A percentile compares a stretch with the other conserved stretches of the same genome.
Evolutionary conservation across 2,888 invertebrate genomes (phyloP).

Genomic region (Antitype chi): DNA sequence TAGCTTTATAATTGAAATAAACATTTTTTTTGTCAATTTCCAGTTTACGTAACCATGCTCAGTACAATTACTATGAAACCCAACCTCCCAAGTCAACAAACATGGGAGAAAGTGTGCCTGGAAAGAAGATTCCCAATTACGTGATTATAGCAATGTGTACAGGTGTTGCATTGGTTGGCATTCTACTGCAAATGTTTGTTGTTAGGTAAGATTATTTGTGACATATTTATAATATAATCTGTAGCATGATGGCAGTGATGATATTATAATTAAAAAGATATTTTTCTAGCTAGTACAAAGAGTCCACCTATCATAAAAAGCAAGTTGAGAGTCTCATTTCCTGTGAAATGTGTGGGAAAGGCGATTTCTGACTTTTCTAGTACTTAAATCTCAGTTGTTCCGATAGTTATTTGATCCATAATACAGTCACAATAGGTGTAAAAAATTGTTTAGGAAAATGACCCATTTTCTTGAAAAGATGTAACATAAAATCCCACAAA

Average conservation of each 20-base stretch:
- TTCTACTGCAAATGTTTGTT: conserved; percentile 90
- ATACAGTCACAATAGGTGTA: not conserved
- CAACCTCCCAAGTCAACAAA: conserved; percentile 50
- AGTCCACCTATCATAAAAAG: not conserved
- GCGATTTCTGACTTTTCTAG: not conserved
- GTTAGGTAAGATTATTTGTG: conserved; percentile 88
- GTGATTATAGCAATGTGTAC: conserved; percentile 91
- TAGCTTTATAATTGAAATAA: not conserved
- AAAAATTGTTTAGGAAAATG: not conserved
- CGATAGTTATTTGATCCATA: not conserved
- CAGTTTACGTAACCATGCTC: conserved; percentile 77
- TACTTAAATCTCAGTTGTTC: not conserved
- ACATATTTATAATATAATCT: not conserved
- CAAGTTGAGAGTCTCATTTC: not conserved
- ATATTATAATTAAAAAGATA: not conserved
- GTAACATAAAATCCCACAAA: too few relatives aligned
- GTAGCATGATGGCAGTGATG: not conserved
- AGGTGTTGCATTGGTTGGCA: conserved; percentile 90
- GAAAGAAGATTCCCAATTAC: conserved; percentile 91
- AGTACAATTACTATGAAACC: conserved; percentile 76
- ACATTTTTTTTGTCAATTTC: conserved; percentile 41
- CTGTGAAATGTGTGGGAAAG: not conserved
- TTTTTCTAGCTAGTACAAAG: not conserved
- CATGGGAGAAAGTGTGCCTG: not conserved
- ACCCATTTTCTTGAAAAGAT: too few relatives aligned